Percentiles rank a stretch among this genome's conserved stretches.
Evolutionary conservation across 2,888 invertebrate species (phyloP).

Genomic region (Leucoptera coffeella): DNA sequence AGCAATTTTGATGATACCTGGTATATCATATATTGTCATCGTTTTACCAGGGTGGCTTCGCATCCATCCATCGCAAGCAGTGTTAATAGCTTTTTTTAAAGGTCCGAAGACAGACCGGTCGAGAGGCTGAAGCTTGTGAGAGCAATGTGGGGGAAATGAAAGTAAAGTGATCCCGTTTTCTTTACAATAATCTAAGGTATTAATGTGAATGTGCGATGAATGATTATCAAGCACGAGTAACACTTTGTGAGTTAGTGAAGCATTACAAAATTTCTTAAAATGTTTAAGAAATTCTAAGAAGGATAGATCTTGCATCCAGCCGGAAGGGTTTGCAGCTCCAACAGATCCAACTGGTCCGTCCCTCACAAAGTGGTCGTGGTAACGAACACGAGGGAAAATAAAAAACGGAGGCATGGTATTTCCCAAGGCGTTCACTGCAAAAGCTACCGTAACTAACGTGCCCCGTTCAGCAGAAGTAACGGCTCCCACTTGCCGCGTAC

Average conservation of each 20-base stretch:
- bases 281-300: conserved; percentile 11
- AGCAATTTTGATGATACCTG: conserved; percentile 2
- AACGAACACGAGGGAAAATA: conserved; percentile 10
- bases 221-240: conserved; percentile 12
- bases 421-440: conserved; percentile 10
- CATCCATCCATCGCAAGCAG: conserved; percentile 6
- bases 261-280: conserved; percentile 9
- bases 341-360: conserved; percentile 10
- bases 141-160: conserved; percentile 12
- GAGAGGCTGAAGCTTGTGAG: conserved; percentile 11
- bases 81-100: conserved; percentile 6
- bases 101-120: conserved; percentile 7
- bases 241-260: conserved; percentile 6
- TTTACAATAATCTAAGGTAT: conserved; percentile 9
- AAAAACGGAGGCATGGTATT: conserved; percentile 13
- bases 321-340: conserved; percentile 8
- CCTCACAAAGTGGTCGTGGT: conserved; percentile 10
- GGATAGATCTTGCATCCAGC: conserved; percentile 8
- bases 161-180: conserved; percentile 10
- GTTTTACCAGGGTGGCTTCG: conserved; percentile 5
- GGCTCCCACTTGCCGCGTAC: conserved; percentile 2
- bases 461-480: conserved; percentile 4
- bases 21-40: conserved; percentile 7
- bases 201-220: conserved; percentile 10
- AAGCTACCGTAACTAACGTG: conserved; percentile 3